Percentiles rank a stretch among this genome's conserved stretches.
Conservation (phyloP, 1,140 invertebrate species). For the Adelges cooleyi region DNA sequence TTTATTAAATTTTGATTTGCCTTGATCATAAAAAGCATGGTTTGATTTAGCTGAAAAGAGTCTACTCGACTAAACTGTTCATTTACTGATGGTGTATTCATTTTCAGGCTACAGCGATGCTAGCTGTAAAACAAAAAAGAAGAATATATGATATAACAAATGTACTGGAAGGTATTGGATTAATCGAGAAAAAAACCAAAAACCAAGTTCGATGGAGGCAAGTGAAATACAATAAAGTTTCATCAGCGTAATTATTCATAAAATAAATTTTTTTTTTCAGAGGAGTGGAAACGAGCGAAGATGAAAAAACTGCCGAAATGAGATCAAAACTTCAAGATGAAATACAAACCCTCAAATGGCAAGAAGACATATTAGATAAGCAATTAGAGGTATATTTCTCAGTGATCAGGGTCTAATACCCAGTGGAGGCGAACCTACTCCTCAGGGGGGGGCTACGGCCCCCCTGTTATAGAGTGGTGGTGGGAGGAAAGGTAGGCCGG, state of each 20-base stretch:
- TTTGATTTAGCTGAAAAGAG: neutral
- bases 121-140: slow-evolving; percentile 87
- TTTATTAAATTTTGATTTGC: neutral
- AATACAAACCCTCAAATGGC: slow-evolving; percentile 23
- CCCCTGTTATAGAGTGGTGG: too few species aligned
- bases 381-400: slow-evolving; percentile 25
- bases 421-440: too few species aligned
- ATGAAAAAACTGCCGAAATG: slow-evolving; percentile 12
- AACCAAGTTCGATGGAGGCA: slow-evolving; percentile 87
- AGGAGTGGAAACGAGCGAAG: slow-evolving; percentile 18
- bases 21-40: neutral
- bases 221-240: neutral
- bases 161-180: slow-evolving; percentile 96
- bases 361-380: slow-evolving; percentile 19
- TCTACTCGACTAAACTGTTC: too few species aligned
- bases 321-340: slow-evolving; percentile 24
- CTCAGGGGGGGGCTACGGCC: too few species aligned
- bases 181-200: slow-evolving; percentile 93
- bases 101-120: slow-evolving; percentile 70
- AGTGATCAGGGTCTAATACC: too few species aligned
- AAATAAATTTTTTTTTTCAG: neutral
- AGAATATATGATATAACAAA: slow-evolving; percentile 99
- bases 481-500: too few species aligned
- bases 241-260: neutral
- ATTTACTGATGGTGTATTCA: too few species aligned